Evolutionary conservation across 2,113 vertebrate species (phyloP).

Genomic region (Mobula hypostoma): DNA sequence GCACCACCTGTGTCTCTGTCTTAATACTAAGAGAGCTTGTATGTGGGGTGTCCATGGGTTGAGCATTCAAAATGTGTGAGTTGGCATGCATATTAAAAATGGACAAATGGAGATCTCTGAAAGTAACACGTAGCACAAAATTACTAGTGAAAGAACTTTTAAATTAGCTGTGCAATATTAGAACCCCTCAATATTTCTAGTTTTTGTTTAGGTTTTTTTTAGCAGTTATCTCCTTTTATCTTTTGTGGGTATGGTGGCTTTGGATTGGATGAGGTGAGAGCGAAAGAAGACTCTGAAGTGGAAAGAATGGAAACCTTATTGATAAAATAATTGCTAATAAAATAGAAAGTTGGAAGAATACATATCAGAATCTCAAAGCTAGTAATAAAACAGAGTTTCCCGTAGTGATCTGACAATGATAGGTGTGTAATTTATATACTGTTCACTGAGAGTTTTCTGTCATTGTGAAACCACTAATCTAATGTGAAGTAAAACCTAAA

Average conservation of each 20-base stretch:
- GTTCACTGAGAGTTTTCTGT: neutral
- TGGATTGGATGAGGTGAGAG: neutral
- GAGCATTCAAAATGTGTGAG: no score
- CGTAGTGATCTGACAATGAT: neutral
- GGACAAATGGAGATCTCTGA: neutral
- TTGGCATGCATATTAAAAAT: no score
- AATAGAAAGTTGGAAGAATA: neutral
- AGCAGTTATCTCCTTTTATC: neutral
- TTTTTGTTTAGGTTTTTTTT: neutral
- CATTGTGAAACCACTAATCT: neutral
- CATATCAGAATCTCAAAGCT: neutral
- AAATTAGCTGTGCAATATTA: neutral
- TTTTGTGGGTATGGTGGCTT: neutral
- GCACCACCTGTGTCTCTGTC: no score
- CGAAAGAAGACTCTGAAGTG: neutral
- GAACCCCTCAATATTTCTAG: neutral
- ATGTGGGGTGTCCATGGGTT: no score
- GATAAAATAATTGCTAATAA: neutral
- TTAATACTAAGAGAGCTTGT: no score
- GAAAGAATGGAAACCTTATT: no score
- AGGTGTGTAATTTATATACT: neutral
- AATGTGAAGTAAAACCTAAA: neutral
- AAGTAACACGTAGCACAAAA: neutral
- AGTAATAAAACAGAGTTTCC: neutral
- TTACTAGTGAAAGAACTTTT: neutral